Evolutionary conservation across 2,113 vertebrate species (phyloP), one percentile per base, ranked within the genome.

Genomic region (Syrmaticus mikado): DNA sequence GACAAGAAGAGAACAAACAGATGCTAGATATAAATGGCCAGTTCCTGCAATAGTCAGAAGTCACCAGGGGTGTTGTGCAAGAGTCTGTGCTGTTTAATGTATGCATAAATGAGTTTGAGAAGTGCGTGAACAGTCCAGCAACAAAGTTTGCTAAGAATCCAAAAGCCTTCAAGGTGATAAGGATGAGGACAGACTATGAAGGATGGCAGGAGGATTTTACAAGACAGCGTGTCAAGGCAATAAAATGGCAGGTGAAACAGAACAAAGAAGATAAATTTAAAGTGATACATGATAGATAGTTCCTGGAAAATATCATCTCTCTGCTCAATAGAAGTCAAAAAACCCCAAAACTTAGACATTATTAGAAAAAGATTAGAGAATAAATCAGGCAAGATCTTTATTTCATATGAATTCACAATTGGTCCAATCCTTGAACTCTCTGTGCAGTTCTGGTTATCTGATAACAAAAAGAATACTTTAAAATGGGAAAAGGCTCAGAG

Each of bases 251-350:
- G 34, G 57, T 88, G 62, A 86, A 86, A 48, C 55, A 72, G 17
- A 83, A 43, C 10, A 57, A 74, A 85, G 45, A 87, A 41, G 89
- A 93, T 85, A 7, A 89, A 90, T 91, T 82, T 90, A 72, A 90
- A 81, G 38, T 1, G 0, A 16, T 64, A 19, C 41, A 60, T 86
- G 73, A 88, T 38, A 89, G 71, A 91, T 60, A 85, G 82, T 34
- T 81, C 66, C 66, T 74, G 32, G 60, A 78, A 82, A 85, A 72
- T 32, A 73, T 78, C 61, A 85, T 18, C 16, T 58, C 41, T 73
- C 40, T 89, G 58, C 36, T 91, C 67, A 76, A 41, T 21, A 85
- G 64, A 55, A 66, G 60, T 18, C 22, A 57, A 66, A 87, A 48
- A 58, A 45, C 13, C 25, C 25, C 2, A 90, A 58, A 77, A 38